phyloP scores from a whole-genome alignment of 1,140 invertebrate genomes.

The Antheraea pernyi region DNA sequence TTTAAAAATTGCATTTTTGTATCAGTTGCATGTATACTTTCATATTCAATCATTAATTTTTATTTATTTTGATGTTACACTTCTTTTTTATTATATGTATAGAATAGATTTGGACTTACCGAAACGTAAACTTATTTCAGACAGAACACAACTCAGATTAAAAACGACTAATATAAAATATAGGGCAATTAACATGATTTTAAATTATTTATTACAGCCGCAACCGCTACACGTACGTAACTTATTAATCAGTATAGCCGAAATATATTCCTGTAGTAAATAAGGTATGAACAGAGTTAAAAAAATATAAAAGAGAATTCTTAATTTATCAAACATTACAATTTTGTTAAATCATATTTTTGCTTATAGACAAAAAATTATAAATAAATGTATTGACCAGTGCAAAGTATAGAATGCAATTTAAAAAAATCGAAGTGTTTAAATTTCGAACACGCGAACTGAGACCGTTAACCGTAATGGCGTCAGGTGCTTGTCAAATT shows the following conservation, averaged over 20 bases:
- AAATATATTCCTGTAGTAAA: conserved; percentile 66
- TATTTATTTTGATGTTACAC: too few relatives aligned
- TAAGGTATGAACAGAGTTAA: conserved; percentile 59
- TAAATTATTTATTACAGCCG: conserved; percentile 33
- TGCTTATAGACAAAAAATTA: neutral
- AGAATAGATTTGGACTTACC: too few relatives aligned
- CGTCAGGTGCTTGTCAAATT: neutral
- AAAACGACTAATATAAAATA: conserved; percentile 43
- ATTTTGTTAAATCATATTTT: neutral
- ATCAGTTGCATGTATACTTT: too few relatives aligned
- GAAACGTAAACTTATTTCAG: conserved; percentile 57
- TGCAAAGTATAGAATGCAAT: neutral
- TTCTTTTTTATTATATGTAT: too few relatives aligned
- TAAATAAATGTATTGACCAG: neutral
- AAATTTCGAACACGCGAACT: neutral
- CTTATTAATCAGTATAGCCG: conserved; percentile 60
- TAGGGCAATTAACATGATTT: conserved; percentile 46
- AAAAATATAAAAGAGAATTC: conserved; percentile 60
- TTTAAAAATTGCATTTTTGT: too few relatives aligned
- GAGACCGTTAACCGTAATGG: neutral
- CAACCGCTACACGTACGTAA: conserved; percentile 46
- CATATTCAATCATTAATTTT: too few relatives aligned
- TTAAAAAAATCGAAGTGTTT: neutral
- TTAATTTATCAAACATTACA: conserved; percentile 62
- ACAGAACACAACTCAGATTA: conserved; percentile 49